A percentile compares a stretch with the other conserved stretches of the same genome.
These are phyloP conservation scores for Tethea ocularis DNA, from an alignment of 2,888 invertebrate genomes.

Conservation along the genomic window DNA sequence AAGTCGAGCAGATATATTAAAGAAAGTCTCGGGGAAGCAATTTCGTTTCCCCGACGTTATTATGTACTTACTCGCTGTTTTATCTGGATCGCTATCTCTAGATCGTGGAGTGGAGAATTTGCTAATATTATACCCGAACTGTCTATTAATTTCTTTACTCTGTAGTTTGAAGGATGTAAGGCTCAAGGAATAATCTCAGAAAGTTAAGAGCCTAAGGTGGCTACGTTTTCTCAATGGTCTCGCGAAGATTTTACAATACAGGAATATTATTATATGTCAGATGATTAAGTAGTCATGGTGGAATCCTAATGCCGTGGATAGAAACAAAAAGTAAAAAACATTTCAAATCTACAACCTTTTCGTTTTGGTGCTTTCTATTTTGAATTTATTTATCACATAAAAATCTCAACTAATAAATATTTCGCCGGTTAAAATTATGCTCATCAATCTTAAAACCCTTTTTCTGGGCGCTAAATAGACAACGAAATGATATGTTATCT, in stretches of 20 bases:
- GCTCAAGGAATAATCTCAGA: slow-evolving; percentile 62
- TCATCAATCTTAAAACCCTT: background rate
- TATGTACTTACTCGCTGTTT: slow-evolving; percentile 28
- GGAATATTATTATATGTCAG: slow-evolving; percentile 35
- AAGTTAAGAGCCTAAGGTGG: slow-evolving; percentile 49
- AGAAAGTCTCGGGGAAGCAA: slow-evolving; percentile 40
- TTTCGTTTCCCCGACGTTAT: slow-evolving; percentile 34
- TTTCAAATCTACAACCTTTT: background rate
- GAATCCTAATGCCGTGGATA: slow-evolving; percentile 50
- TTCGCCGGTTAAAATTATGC: slow-evolving; percentile 16
- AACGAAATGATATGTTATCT: slow-evolving; percentile 29
- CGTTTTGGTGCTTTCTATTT: background rate
- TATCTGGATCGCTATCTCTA: slow-evolving; percentile 11
- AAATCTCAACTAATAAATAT: slow-evolving; percentile 13
- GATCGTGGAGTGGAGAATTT: background rate
- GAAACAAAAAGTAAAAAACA: slow-evolving; percentile 12
- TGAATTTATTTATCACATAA: background rate
- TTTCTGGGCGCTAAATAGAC: slow-evolving; percentile 10
- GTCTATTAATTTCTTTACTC: slow-evolving; percentile 30
- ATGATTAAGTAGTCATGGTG: slow-evolving; percentile 46
- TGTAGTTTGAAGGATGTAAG: slow-evolving; percentile 18
- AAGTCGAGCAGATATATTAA: slow-evolving; percentile 35
- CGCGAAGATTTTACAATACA: slow-evolving; percentile 39
- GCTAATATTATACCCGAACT: slow-evolving; percentile 27
- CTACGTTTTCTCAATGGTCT: slow-evolving; percentile 66